Conservation (phyloP, 2,113 vertebrate genomes). For the Hassar affinis region DNA sequence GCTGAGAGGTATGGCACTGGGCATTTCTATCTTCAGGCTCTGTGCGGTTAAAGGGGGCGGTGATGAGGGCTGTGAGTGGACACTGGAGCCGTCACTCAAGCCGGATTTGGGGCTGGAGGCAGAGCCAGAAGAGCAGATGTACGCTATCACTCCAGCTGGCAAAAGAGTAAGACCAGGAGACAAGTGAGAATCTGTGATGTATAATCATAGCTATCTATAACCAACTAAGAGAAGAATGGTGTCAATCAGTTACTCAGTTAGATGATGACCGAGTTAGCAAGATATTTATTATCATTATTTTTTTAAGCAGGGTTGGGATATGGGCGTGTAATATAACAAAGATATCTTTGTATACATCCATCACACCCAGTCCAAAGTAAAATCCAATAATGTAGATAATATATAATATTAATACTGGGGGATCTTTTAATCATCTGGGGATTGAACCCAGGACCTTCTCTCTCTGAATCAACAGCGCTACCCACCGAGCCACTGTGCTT, state of each 20-base stretch:
- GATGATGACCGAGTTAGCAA: background rate
- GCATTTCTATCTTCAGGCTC: conserved; percentile 70
- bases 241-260: background rate
- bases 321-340: background rate
- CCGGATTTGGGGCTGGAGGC: conserved; percentile 87
- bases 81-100: conserved; percentile 83
- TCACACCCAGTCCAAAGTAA: background rate
- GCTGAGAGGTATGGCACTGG: conserved; percentile 56
- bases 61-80: conserved; percentile 80
- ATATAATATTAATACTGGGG: no score
- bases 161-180: conserved; percentile 19
- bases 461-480: no score
- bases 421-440: no score
- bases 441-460: no score
- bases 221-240: background rate
- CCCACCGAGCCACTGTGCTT: background rate
- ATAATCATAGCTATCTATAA: background rate
- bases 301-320: background rate
- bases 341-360: background rate
- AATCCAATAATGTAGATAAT: no score
- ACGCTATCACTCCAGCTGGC: conserved; percentile 92
- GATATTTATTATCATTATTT: background rate
- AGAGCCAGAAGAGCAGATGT: conserved; percentile 89
- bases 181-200: background rate
- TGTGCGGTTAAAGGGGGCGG: conserved; percentile 81